Evolutionary conservation across 2,797 vertebrate genomes (phyloP).

Genomic region (Hyperoplus lanceolatus): DNA sequence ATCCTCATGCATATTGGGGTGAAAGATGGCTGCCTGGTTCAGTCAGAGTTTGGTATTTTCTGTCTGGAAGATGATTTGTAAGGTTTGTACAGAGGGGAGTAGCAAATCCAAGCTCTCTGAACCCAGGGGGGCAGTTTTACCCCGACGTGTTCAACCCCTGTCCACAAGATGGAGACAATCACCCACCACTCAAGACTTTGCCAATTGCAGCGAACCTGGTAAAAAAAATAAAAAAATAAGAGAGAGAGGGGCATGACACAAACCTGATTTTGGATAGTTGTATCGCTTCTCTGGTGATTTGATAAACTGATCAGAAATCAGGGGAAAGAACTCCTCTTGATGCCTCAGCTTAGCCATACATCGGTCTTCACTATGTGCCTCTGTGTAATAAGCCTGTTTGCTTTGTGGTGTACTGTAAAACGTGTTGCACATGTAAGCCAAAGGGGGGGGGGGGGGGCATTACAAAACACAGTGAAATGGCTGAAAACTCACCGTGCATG

Average conservation of each 20-base stretch:
- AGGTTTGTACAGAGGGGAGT: conserved; percentile 22
- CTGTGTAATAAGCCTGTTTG: conserved; percentile 66
- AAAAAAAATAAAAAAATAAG: not conserved
- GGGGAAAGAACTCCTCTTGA: conserved; percentile 28
- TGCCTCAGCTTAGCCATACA: conserved; percentile 61
- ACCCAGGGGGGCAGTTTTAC: conserved; percentile 17
- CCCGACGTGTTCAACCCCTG: conserved; percentile 47
- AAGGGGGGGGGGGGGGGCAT: not conserved
- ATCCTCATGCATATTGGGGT: conserved; percentile 44
- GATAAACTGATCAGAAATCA: conserved; percentile 41
- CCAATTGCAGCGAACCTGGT: conserved; percentile 21
- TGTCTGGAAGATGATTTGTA: conserved; percentile 21
- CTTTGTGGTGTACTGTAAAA: conserved; percentile 76
- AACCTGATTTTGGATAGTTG: conserved; percentile 32
- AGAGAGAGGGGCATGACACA: not conserved
- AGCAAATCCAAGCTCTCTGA: conserved; percentile 26
- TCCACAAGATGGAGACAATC: conserved; percentile 75
- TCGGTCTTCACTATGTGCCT: conserved; percentile 75
- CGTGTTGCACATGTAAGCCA: conserved; percentile 69
- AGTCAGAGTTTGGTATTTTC: conserved; percentile 41
- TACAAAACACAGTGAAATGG: conserved; percentile 24
- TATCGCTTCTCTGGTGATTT: conserved; percentile 27
- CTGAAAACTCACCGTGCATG: conserved; percentile 62
- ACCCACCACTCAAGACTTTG: conserved; percentile 41
- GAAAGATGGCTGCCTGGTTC: conserved; percentile 42